Conservation (phyloP, 2,888 invertebrate species). For the Teleogryllus oceanicus region DNA sequence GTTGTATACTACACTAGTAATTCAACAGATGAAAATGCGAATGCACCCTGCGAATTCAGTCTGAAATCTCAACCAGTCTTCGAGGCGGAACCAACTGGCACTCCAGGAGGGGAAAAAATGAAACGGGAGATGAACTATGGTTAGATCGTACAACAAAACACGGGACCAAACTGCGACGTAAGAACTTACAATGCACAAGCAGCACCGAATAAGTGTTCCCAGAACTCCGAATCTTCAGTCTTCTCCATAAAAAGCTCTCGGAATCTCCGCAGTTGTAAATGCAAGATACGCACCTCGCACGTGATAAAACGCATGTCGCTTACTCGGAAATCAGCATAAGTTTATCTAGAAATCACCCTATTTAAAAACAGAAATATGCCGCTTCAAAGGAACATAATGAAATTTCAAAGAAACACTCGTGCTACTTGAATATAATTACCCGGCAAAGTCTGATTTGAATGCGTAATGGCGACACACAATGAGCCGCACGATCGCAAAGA, state of each 20-base stretch:
- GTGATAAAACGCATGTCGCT: neutral
- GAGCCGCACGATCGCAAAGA: neutral
- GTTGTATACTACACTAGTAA: no score
- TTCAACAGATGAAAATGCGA: no score
- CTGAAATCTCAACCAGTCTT: no score
- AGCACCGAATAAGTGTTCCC: neutral
- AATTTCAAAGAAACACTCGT: neutral
- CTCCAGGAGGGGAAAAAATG: no score
- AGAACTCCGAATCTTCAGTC: neutral
- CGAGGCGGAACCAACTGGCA: no score
- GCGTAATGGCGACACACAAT: neutral
- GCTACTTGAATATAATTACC: neutral
- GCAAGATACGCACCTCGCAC: neutral
- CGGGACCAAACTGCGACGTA: neutral
- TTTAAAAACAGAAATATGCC: neutral
- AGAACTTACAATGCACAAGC: neutral
- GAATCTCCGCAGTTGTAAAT: no score
- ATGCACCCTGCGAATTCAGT: no score
- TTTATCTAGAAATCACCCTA: neutral
- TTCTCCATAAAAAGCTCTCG: neutral
- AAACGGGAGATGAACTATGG: no score
- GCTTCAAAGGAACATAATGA: neutral
- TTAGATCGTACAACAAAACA: neutral
- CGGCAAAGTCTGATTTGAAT: constrained; percentile 4
- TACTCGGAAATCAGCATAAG: neutral